These are phyloP conservation scores for Xyrauchen texanus DNA, from an alignment of 2,113 vertebrate species.

Conservation along the genomic window DNA sequence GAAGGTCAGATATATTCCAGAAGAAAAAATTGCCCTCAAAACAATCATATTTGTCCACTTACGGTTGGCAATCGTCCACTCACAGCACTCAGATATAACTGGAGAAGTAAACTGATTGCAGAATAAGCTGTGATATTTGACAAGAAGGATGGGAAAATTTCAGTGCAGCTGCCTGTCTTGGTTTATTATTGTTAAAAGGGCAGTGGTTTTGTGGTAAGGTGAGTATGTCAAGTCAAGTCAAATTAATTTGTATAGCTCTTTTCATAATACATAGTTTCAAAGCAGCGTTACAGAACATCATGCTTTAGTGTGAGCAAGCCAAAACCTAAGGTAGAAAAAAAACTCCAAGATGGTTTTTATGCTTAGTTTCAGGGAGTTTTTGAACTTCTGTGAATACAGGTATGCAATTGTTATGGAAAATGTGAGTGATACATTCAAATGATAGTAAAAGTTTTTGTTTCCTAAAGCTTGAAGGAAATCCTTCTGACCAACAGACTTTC, in stretches of 20 bases:
- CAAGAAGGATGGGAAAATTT: conserved; percentile 12
- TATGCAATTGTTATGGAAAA: not conserved
- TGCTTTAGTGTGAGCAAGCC: no score
- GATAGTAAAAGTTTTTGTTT: not conserved
- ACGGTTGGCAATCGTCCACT: not conserved
- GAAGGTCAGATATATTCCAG: conserved; percentile 15
- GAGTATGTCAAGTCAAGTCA: no score
- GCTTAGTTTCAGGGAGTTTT: not conserved
- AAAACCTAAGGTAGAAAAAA: no score
- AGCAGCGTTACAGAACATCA: no score
- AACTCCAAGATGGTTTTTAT: not conserved
- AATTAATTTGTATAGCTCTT: no score
- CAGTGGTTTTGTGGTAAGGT: not conserved
- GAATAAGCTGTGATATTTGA: conserved; percentile 19
- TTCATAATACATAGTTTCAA: no score
- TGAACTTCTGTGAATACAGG: not conserved
- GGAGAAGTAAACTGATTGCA: conserved; percentile 19
- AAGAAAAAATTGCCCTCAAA: conserved; percentile 14
- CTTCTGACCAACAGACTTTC: not conserved
- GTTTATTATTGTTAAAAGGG: conserved; percentile 12
- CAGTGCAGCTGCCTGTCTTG: conserved; percentile 8
- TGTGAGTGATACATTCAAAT: not conserved
- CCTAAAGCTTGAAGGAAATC: not conserved
- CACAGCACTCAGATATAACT: not conserved
- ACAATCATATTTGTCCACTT: conserved; percentile 18